Conservation (phyloP, 2,888 invertebrate genomes). For the Sarcophaga carnaria region DNA sequence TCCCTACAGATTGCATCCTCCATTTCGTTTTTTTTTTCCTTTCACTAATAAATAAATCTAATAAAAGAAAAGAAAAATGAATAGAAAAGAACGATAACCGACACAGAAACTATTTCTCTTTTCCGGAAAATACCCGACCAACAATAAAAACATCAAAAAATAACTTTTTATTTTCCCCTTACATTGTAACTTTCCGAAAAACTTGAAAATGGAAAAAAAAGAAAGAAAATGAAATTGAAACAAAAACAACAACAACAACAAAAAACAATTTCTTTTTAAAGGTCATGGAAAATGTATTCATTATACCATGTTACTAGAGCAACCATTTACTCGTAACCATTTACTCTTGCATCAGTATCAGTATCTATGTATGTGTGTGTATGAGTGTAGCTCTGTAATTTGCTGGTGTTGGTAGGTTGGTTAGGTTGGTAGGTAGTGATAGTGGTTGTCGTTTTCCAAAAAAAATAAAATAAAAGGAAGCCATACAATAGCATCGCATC, state of each 20-base stretch:
- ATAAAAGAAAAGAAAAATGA: background rate
- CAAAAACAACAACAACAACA: no score
- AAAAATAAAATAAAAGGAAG: no score
- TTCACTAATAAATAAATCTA: conserved; percentile 18
- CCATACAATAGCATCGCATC: conserved; percentile 3
- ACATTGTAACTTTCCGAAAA: conserved; percentile 17
- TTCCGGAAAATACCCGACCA: conserved; percentile 12
- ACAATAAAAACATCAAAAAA: background rate
- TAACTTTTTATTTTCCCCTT: background rate
- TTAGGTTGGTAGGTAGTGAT: background rate
- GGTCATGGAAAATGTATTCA: conserved; percentile 60
- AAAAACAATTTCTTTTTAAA: conserved; percentile 53
- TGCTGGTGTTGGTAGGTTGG: background rate
- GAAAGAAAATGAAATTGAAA: background rate
- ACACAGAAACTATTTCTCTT: conserved; percentile 34
- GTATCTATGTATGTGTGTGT: background rate
- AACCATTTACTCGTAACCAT: background rate
- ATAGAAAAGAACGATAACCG: background rate
- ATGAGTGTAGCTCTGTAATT: background rate
- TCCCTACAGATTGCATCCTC: conserved; percentile 10
- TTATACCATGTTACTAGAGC: conserved; percentile 24
- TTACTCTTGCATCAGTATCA: background rate
- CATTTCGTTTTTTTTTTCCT: background rate
- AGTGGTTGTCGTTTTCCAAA: no score
- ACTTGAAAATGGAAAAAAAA: conserved; percentile 13